Base-by-base conservation (phyloP, 2,797 vertebrate genomes). In the Hydrolagus colliei region DNA sequence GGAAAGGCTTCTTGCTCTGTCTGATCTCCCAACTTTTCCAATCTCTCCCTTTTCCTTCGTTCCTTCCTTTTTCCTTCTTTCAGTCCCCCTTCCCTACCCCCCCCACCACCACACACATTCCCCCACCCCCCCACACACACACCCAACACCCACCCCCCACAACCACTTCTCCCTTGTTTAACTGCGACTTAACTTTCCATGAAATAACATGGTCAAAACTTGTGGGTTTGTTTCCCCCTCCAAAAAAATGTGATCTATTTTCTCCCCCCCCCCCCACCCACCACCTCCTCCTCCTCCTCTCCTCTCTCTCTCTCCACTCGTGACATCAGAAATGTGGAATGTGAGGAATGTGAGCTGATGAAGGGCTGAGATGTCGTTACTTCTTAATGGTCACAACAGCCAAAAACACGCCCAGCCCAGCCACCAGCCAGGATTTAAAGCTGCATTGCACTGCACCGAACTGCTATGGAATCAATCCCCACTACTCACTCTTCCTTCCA, bases 301-400 rank as follows among this genome's bases (percentile, higher is more conserved):
- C n/a, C n/a, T n/a, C n/a, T n/a, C n/a, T n/a, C n/a, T n/a, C n/a
- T n/a, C n/a, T n/a, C n/a, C n/a, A n/a, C 85, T 90, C 89, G 88
- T 94, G 93, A 94, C 93, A 92, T 94, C 92, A 94, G 89, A 91
- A 73, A 52, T 68, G 88, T 90, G 92, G 93, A 94, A 94, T 94
- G 78, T 63, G 62, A 90, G 91, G 93, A 94, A 94, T 93, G 91
- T 89, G 63, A 89, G 90, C 91, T 91, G 92, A 90, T 92, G 91
- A 41, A n/a, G 79, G 79, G 65, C 79, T 84, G 79, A 84, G 79
- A 84, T 84, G 79, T 84, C 79, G 79, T 84, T 71, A 32, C 79
- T 84, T 71, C 79, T 84, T 84, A 68, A 84, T 84, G 65, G 79
- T 68, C 79, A 84, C 79, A n/a, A 63, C 20, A 9, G n/a, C n/a